Percentiles rank a stretch among this genome's conserved stretches.
Conservation (phyloP, 2,113 vertebrate genomes). For the Sprattus sprattus region DNA sequence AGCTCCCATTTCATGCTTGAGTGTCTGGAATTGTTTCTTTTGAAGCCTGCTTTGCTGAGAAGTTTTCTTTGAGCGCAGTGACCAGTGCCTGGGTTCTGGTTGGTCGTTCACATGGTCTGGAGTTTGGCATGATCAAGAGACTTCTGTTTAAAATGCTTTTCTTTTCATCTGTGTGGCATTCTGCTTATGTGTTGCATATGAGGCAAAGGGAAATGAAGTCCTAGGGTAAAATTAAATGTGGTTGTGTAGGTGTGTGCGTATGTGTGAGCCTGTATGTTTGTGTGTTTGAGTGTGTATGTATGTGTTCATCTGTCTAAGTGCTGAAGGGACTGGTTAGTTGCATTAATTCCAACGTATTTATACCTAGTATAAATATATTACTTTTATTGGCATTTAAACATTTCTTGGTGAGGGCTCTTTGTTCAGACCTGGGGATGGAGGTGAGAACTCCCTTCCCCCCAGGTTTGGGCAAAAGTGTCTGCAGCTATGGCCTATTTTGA, state of each 20-base stretch:
- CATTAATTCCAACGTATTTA: too few species aligned
- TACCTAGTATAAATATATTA: too few species aligned
- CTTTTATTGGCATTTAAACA: too few species aligned
- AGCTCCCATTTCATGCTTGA: slow-evolving; percentile 22
- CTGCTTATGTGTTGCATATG: background rate
- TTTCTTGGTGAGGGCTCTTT: too few species aligned
- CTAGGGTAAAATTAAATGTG: background rate
- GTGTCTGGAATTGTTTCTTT: slow-evolving; percentile 20
- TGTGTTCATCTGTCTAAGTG: background rate
- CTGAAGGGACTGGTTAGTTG: too few species aligned
- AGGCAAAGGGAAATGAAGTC: background rate
- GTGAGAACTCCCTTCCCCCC: too few species aligned
- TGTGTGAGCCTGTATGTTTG: too few species aligned
- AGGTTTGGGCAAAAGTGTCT: too few species aligned
- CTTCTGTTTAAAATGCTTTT: background rate
- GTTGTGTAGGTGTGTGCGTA: background rate
- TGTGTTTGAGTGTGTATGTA: background rate
- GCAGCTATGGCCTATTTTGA: too few species aligned
- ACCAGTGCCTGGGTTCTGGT: background rate
- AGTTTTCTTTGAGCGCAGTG: background rate
- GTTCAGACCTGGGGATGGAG: too few species aligned
- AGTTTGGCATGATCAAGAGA: background rate
- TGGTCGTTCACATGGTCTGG: background rate
- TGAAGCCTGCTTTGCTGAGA: background rate
- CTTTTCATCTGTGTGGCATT: background rate